Evolutionary conservation across 2,888 invertebrate species (phyloP).

Genomic region (Coenonympha arcania): DNA sequence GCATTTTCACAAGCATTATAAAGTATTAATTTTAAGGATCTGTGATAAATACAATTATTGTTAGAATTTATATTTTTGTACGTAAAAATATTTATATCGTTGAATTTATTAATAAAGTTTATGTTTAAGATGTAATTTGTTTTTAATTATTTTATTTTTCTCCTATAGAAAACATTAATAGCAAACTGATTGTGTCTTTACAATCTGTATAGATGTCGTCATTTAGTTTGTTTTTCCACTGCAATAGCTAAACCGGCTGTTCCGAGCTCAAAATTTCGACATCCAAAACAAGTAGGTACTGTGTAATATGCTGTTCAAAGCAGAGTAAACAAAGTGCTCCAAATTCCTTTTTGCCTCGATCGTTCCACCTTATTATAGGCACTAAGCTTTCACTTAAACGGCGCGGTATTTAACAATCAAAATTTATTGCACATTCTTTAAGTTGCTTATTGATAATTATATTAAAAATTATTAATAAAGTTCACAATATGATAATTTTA

Average conservation of each 20-base stretch:
- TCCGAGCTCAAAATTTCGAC: slow-evolving; percentile 18
- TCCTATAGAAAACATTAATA: neutral
- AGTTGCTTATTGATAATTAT: neutral
- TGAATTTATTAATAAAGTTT: slow-evolving; percentile 19
- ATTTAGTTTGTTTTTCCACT: slow-evolving; percentile 12
- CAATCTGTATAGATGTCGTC: neutral
- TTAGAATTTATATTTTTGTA: slow-evolving; percentile 21
- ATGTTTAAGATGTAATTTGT: neutral
- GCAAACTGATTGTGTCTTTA: slow-evolving; percentile 1
- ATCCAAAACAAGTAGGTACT: slow-evolving; percentile 21
- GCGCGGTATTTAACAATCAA: slow-evolving; percentile 30
- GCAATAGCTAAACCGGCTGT: slow-evolving; percentile 9
- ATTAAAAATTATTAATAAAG: too few relatives aligned
- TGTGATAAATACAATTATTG: slow-evolving; percentile 57
- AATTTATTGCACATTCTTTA: slow-evolving; percentile 10
- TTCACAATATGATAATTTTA: too few relatives aligned
- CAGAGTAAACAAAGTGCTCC: slow-evolving; percentile 31
- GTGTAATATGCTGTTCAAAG: slow-evolving; percentile 20
- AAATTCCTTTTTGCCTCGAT: slow-evolving; percentile 38
- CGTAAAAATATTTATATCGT: slow-evolving; percentile 23
- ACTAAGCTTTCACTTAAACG: slow-evolving; percentile 56
- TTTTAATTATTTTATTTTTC: neutral
- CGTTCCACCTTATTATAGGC: slow-evolving; percentile 47
- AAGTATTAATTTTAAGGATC: slow-evolving; percentile 37
- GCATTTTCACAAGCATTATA: slow-evolving; percentile 1